Evolutionary conservation across 2,797 vertebrate species (phyloP).

Genomic region (Antrozous pallidus): DNA sequence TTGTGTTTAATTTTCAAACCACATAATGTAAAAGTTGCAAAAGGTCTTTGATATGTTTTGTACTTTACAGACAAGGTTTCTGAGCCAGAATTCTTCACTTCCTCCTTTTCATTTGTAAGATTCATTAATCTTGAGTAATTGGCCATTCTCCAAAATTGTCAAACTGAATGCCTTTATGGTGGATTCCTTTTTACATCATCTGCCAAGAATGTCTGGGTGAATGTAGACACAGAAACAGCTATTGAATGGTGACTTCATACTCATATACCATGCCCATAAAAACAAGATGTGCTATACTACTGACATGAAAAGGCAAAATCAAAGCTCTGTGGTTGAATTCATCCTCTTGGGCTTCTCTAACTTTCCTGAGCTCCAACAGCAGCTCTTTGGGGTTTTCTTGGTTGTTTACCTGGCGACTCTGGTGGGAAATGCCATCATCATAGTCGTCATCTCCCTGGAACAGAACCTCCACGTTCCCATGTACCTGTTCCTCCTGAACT

Average conservation of each 20-base stretch:
- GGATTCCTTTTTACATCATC: not conserved
- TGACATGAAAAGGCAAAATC: slow-evolving; percentile 45
- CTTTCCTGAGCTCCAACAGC: slow-evolving; percentile 1
- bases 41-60: not conserved
- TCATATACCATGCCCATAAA: not conserved
- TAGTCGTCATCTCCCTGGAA: slow-evolving; percentile 43
- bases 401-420: slow-evolving; percentile 49
- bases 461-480: slow-evolving; percentile 51
- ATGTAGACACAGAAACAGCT: not conserved
- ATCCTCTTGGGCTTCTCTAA: slow-evolving; percentile 66
- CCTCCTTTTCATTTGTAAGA: not conserved
- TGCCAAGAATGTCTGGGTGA: not conserved
- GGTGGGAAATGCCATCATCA: slow-evolving; percentile 62
- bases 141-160: not conserved
- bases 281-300: not conserved
- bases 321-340: slow-evolving; percentile 55
- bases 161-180: not conserved
- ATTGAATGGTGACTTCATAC: not conserved
- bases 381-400: slow-evolving; percentile 55
- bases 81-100: not conserved
- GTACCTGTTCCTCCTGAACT: slow-evolving; percentile 71
- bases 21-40: not conserved
- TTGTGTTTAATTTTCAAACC: not conserved
- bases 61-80: slow-evolving; percentile 15
- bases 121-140: not conserved